Base-by-base conservation (phyloP, 2,797 vertebrate genomes). In the Diglossa cyanea region DNA sequence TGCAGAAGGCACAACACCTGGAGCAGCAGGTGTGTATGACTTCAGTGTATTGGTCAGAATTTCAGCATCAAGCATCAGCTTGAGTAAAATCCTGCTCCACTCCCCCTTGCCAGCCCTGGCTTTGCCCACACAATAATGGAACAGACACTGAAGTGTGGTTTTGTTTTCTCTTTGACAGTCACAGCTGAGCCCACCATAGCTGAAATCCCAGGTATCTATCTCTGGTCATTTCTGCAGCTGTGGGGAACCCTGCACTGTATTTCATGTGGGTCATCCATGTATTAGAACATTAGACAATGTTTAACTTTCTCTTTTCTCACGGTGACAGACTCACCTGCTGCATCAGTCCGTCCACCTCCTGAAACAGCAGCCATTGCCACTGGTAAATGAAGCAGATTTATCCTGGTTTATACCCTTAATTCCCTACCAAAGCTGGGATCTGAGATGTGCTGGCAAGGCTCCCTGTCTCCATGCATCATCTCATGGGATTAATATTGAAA, bases 161-260 rank as follows among this genome's bases (percentile, higher is more conserved):
- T 86, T 67, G 3, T 54, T 87, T 89, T 78, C 61, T 60, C 50
- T 70, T 81, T 89, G 50, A 30, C 77, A 96, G 90, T 1, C 16
- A 18, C 6, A 0, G 15, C 42, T 0, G 0, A 44, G 33, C 0
- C 25, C 33, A n/a, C 11, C 0, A 25, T 4, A 2, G 19, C 48
- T 83, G 70, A 50, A 67, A 51, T 15, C 4, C 1, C 44, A 95
- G 92, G 77, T 93, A 93, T n/a, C 63, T 67, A 50, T 62, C 54
- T 66, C 8, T 58, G 62, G 31, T 62, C 10, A 10, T 25, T 73
- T 78, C 8, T 51, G 44, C 24, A 57, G 10, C 54, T 0, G 0
- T 28, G 16, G 13, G 40, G 42, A 79, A 15, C 21, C 45, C 13
- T n/a, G 62, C 3, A 7, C 7, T 35, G 0, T 6, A 16, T 63